Conservation (phyloP, 2,797 vertebrate genomes). For the Gadopsis marmoratus region DNA sequence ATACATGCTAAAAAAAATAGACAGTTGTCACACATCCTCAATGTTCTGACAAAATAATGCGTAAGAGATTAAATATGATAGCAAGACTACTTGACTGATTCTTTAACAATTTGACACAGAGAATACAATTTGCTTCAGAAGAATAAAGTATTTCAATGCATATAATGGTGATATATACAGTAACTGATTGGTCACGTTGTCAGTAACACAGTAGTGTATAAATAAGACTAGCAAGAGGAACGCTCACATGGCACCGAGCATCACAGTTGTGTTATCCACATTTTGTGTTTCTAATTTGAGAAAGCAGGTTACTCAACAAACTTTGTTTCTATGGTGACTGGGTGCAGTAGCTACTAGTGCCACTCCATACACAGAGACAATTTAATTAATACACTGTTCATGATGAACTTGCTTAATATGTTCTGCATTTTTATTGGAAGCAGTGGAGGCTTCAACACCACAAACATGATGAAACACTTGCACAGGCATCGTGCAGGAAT, state of each 20-base stretch:
- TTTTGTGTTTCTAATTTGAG: not conserved
- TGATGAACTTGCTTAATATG: not conserved
- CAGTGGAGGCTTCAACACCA: not conserved
- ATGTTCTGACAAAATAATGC: not conserved
- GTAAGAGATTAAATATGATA: not conserved
- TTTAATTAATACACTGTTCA: not conserved
- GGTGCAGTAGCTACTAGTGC: not conserved
- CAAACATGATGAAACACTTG: not conserved
- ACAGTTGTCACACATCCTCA: not conserved
- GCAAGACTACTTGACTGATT: not conserved
- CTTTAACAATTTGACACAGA: not conserved
- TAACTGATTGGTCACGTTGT: not conserved
- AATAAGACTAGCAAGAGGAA: not conserved
- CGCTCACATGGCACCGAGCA: not conserved
- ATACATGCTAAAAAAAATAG: not conserved
- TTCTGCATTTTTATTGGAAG: not conserved
- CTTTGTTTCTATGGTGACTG: conserved; percentile 15
- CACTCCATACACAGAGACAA: not conserved
- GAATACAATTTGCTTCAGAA: not conserved
- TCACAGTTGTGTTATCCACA: not conserved
- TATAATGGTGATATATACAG: not conserved
- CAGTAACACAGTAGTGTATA: not conserved
- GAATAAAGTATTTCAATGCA: not conserved
- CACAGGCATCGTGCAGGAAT: not conserved
- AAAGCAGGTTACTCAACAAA: conserved; percentile 6